Evolutionary conservation across 1,140 invertebrate species (phyloP).

Genomic region (Aethina tumida): DNA sequence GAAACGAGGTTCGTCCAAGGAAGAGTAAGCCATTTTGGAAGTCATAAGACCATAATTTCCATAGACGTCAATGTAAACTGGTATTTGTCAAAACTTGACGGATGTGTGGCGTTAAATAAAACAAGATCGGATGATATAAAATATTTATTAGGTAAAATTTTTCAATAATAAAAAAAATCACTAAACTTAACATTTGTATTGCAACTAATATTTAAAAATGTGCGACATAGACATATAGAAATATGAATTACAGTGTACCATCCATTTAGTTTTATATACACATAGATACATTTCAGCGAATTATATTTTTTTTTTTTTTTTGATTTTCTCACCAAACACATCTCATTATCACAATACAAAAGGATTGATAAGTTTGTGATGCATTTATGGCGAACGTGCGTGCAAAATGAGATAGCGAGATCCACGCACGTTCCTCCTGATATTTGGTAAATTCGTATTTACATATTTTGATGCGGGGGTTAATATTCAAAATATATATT

Average conservation of each 20-base stretch:
- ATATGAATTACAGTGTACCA: too few relatives aligned
- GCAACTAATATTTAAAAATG: constrained; percentile 29
- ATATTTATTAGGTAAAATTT: constrained; percentile 29
- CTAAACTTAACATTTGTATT: constrained; percentile 27
- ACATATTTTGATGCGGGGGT: too few relatives aligned
- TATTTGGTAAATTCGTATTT: too few relatives aligned
- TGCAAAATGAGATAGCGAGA: too few relatives aligned
- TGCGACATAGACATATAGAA: constrained; percentile 29
- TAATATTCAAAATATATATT: too few relatives aligned
- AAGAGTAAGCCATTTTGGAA: constrained; percentile 8
- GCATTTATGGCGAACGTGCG: too few relatives aligned
- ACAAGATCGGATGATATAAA: constrained; percentile 21
- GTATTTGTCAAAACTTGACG: constrained; percentile 1
- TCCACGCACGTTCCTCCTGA: too few relatives aligned
- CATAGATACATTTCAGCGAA: too few relatives aligned
- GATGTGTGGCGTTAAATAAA: constrained; percentile 2
- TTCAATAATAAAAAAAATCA: constrained; percentile 26
- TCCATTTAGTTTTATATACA: too few relatives aligned
- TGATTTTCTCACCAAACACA: neutral
- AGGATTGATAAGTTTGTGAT: neutral
- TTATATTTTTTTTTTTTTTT: constrained; percentile 8
- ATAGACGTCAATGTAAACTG: too few relatives aligned
- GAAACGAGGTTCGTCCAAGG: constrained; percentile 1
- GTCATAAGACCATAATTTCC: constrained; percentile 1
- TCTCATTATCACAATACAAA: neutral